Evolutionary conservation across 2,113 vertebrate species (phyloP).

Genomic region (Galeopterus variegatus): DNA sequence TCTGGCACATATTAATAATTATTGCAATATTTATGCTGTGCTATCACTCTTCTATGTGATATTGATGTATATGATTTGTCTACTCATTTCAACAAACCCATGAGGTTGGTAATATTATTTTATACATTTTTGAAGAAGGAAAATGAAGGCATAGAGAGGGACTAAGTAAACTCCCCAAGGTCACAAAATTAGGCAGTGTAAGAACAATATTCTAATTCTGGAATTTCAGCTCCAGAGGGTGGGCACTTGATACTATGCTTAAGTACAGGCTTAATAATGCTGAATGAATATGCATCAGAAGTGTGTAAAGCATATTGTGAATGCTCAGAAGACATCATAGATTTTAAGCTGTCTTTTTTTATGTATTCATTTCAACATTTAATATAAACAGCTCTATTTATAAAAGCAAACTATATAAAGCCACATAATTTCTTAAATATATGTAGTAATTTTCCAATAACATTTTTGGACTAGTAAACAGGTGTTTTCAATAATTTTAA

Average conservation of each 20-base stretch:
- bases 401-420: background rate
- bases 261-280: background rate
- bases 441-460: background rate
- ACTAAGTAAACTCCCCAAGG: background rate
- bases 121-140: background rate
- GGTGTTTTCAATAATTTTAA: background rate
- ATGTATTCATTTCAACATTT: background rate
- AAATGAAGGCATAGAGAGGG: constrained; percentile 21
- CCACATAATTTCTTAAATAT: background rate
- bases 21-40: background rate
- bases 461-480: background rate
- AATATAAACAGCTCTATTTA: background rate
- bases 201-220: background rate
- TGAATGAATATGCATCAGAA: background rate
- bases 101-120: background rate
- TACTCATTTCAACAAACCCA: background rate
- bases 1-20: background rate
- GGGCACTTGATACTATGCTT: background rate
- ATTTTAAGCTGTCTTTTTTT: background rate
- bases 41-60: no score
- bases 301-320: background rate
- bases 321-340: background rate
- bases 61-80: background rate
- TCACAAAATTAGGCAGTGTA: constrained; percentile 7
- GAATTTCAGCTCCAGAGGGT: background rate